Conservation (phyloP, 2,888 invertebrate genomes). For the Acanthacorydalis orientalis region DNA sequence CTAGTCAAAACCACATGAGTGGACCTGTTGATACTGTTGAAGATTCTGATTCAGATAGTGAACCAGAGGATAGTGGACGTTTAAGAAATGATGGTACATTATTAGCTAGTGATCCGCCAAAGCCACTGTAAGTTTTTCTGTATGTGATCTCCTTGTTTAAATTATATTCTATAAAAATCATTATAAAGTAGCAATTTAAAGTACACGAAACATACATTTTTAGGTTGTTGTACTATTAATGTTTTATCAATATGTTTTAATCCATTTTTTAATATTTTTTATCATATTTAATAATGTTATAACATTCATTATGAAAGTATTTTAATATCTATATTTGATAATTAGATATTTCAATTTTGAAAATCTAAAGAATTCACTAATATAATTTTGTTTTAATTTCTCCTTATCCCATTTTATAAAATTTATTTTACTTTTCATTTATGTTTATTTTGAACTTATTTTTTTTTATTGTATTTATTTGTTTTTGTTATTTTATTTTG, state of each 20-base stretch:
- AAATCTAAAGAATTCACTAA: not conserved
- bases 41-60: slow-evolving; percentile 66
- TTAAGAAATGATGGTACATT: slow-evolving; percentile 85
- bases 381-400: no score
- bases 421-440: not conserved
- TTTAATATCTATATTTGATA: no score
- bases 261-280: no score
- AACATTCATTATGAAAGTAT: no score
- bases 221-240: slow-evolving; percentile 5
- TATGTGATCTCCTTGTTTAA: not conserved
- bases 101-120: slow-evolving; percentile 89
- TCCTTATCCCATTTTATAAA: no score
- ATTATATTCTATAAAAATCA: not conserved
- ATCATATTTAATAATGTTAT: no score
- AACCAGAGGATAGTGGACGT: slow-evolving; percentile 65
- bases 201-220: slow-evolving; percentile 6
- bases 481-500: slow-evolving; percentile 15
- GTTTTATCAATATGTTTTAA: no score
- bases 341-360: slow-evolving; percentile 1
- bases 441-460: not conserved
- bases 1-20: slow-evolving; percentile 44
- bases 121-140: slow-evolving; percentile 68
- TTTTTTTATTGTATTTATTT: slow-evolving; percentile 4
- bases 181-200: not conserved
- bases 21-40: slow-evolving; percentile 23